Conservation (phyloP, 37 sponge, comb jelly and placozoan genomes). For the Aplysina aerophoba region DNA sequence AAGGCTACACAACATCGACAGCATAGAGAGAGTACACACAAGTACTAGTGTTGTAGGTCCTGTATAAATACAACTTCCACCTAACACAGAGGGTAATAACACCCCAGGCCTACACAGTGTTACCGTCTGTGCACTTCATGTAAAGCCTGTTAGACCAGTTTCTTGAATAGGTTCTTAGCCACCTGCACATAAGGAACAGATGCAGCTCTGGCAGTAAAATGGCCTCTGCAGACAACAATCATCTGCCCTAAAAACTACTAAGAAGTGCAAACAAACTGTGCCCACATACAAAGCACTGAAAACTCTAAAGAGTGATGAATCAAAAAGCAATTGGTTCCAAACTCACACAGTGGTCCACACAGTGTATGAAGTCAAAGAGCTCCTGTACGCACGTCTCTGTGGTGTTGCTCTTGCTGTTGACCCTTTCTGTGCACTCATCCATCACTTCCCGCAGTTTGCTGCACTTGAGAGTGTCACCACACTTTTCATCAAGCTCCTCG, state of each 20-base stretch:
- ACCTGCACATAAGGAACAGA: constrained; percentile 50
- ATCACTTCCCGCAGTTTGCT: constrained; percentile 55
- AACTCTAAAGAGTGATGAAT: too few species aligned
- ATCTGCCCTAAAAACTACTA: background rate
- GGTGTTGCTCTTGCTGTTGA: constrained; percentile 64
- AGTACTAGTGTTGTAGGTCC: too few species aligned
- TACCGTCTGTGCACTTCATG: background rate
- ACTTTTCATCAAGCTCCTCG: constrained; percentile 84
- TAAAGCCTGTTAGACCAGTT: constrained; percentile 31
- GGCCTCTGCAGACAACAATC: background rate
- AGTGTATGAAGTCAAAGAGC: constrained; percentile 89
- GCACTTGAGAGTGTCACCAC: constrained; percentile 69
- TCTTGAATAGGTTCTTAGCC: constrained; percentile 67
- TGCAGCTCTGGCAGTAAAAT: background rate
- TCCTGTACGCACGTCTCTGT: constrained; percentile 86
- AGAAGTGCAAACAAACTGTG: too few species aligned
- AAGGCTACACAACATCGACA: too few species aligned
- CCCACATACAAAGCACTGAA: too few species aligned
- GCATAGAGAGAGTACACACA: too few species aligned
- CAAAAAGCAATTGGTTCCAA: too few species aligned
- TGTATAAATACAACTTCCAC: too few species aligned
- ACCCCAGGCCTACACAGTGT: too few species aligned
- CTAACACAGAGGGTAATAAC: too few species aligned
- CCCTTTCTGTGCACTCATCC: constrained; percentile 82
- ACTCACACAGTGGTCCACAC: constrained; percentile 94